Evolutionary conservation across 2,888 invertebrate species (phyloP), one percentile per base, ranked within the genome.

Genomic region (Leucania comma): DNA sequence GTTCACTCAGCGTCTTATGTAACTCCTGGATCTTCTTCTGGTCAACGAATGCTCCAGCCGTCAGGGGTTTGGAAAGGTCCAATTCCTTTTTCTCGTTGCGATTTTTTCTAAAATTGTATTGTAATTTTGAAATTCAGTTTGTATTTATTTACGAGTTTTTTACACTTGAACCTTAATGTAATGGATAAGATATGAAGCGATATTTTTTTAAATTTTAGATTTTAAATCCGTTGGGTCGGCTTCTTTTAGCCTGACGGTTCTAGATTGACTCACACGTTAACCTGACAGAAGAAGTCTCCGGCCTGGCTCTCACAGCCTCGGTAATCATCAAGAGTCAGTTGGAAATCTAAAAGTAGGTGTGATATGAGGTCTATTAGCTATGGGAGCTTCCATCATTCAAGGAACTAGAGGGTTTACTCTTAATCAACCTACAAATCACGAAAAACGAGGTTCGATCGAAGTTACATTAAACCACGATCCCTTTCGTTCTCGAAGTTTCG

Each of bases 1-100:
- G 91, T 65, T 92, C 91, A 35, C 91, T 92, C 10, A 95, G 87
- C 0, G 94, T 89, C 20, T 90, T 91, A 46, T 93, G 95, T 12
- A 95, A 75, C 88, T 96, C 96, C 59, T 95, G 96, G 61, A 97
- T 95, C 88, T 97, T 97, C n/a, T 96, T 96, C 42, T 96, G 94
- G 84, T 97, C 97, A 9, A 97, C 98, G 91, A 98, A 98, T 1
- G 98, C 98, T 54, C 98, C 98, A 0, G 97, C 97, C 81, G 97
- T 97, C 88, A 98, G 95, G 0, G 98, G 97, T 84, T 97, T 97
- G 70, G 97, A 97, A 60, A 98, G 93, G 66, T 98, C 97, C 56
- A 97, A 96, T 63, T 96, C 96, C 81, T 97, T 97, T 83, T 97
- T 97, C 48, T 97, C 97, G 71, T 82, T 81, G 10, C 89, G 86